A percentile compares a stretch with the other conserved stretches of the same genome.
Evolutionary conservation across 2,113 vertebrate genomes (phyloP).

Genomic region (Amblyopsis rosae): DNA sequence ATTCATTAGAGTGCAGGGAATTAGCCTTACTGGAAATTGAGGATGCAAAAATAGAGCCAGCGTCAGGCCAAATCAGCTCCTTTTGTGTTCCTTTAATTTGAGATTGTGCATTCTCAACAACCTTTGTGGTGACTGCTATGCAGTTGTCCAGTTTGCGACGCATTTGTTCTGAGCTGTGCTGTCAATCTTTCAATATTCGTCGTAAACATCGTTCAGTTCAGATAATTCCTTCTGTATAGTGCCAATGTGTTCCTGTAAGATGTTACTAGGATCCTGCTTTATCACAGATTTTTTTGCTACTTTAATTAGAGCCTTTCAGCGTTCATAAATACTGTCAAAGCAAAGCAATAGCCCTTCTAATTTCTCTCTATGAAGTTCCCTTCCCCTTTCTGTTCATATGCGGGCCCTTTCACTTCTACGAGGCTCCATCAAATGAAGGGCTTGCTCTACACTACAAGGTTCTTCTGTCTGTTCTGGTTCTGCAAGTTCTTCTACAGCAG

Average conservation of each 20-base stretch:
- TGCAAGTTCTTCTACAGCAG: no score
- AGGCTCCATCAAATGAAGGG: neutral
- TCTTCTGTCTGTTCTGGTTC: no score
- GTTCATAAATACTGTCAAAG: slow-evolving; percentile 31
- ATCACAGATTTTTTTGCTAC: neutral
- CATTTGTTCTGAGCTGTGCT: neutral
- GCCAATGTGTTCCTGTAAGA: slow-evolving; percentile 28
- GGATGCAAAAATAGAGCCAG: neutral
- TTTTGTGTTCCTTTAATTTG: neutral
- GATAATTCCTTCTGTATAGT: slow-evolving; percentile 10
- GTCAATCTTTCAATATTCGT: slow-evolving; percentile 9
- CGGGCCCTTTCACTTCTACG: neutral
- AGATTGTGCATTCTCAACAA: neutral
- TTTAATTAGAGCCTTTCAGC: slow-evolving; percentile 2
- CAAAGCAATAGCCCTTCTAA: neutral
- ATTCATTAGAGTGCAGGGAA: neutral
- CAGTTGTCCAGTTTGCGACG: neutral
- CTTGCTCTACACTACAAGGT: neutral
- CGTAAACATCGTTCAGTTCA: slow-evolving; percentile 21
- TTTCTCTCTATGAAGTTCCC: neutral
- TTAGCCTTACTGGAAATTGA: neutral
- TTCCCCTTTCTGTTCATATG: neutral
- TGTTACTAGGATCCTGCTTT: slow-evolving; percentile 15
- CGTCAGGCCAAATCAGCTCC: neutral
- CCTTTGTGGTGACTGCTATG: neutral